Percentiles rank a stretch among this genome's conserved stretches.
These are phyloP conservation scores for Pluvialis apricaria DNA, from an alignment of 2,113 vertebrate species.

Conservation along the genomic window DNA sequence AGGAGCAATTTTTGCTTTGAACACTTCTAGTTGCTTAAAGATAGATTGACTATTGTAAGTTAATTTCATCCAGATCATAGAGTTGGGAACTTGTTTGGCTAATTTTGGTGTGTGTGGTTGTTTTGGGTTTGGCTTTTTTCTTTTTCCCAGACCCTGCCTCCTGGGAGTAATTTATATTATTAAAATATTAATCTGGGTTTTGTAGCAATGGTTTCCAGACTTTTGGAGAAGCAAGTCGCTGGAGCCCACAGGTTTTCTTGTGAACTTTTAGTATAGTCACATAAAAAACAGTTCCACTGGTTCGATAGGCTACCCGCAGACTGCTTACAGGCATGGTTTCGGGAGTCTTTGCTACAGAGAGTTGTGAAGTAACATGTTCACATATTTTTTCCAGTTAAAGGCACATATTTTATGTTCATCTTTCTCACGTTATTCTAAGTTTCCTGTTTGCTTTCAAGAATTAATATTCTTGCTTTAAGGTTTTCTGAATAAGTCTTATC, in stretches of 20 bases:
- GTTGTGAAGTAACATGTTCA: background rate
- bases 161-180: background rate
- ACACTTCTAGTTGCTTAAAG: background rate
- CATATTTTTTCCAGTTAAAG: background rate
- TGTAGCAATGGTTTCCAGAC: background rate
- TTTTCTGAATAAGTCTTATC: background rate
- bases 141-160: background rate
- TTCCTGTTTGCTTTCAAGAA: background rate
- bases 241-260: background rate
- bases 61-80: background rate
- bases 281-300: background rate
- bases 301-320: background rate
- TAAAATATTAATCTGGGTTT: background rate
- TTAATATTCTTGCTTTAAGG: background rate
- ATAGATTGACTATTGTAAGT: background rate
- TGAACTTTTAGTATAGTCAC: background rate
- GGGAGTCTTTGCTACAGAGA: background rate
- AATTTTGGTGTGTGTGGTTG: background rate
- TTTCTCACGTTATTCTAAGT: background rate
- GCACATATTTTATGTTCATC: background rate
- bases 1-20: background rate
- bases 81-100: background rate
- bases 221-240: background rate
- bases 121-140: background rate
- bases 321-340: background rate